Base-by-base conservation (phyloP, 92 coral and sea anemone species). In the Porites cylindrica region DNA sequence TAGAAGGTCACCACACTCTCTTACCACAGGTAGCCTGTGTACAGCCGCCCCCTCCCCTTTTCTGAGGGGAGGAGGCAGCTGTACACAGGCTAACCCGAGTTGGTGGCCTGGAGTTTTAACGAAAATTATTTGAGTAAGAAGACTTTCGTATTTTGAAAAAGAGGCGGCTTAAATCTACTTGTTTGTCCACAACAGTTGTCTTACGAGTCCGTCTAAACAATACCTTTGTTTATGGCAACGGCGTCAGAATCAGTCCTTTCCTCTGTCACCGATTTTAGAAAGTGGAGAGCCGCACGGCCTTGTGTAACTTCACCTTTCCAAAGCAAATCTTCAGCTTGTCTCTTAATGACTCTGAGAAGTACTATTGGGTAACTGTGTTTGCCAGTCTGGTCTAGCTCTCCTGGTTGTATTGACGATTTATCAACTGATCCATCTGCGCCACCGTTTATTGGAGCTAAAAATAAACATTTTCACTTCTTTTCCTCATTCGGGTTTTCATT, bases 261-360 rank as follows among this genome's bases (percentile, higher is more conserved):
- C 6, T 7, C 6, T 3, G 66, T 62, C 6, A 62, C 66, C 66
- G 7, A 62, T 62, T 13, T 62, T 10, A 75, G 20, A 75, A 75
- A 75, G 8, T 12, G 2, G 26, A 75, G 61, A 53, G 61, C 79
- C 12, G 10, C 10, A 9, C 56, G 23, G 51, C 61, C 79, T 5
- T 21, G 8, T 2, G n/a, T 2, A 38, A 75, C 13, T 10, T 75
- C 79, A 6, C 32, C 61, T 20, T 20, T 60, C 79, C 79, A 75
- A 21, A 75, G 21, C 51, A 53, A 60, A 17, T 75, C 79, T 17
- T 24, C 79, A 21, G 79, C 79, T 60, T 51, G 61, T 38, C 79
- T 75, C 58, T 53, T 75, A 53, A 75, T 24, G 59, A 75, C 26
- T 75, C 61, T 75, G 79, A 75, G 54, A 51, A 75, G 61, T 38